A percentile compares a stretch with the other conserved stretches of the same genome.
Evolutionary conservation across 2,797 vertebrate species (phyloP).

Genomic region (Loris lydekkerianus): DNA sequence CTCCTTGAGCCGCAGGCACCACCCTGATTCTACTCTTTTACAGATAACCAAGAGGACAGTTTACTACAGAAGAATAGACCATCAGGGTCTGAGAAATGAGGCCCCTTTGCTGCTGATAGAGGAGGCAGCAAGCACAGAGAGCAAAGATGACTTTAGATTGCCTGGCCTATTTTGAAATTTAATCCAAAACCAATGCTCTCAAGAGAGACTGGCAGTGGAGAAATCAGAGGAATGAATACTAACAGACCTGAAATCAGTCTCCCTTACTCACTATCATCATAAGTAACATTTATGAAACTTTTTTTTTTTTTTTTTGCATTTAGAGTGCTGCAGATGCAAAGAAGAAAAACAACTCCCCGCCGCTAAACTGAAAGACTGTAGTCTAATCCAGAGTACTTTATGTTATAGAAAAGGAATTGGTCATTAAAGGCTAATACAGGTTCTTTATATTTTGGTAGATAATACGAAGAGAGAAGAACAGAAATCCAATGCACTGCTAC

Average conservation of each 20-base stretch:
- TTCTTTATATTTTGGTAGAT: background rate
- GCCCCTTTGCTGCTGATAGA: background rate
- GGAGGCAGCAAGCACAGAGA: background rate
- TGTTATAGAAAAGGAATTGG: constrained; percentile 32
- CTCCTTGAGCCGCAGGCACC: no score
- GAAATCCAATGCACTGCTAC: constrained; percentile 3
- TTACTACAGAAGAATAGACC: background rate
- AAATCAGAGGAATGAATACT: background rate
- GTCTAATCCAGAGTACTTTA: background rate
- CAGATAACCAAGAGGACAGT: background rate
- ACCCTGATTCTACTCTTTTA: background rate
- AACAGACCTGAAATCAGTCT: background rate
- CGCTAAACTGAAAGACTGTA: constrained; percentile 44
- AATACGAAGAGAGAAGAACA: constrained; percentile 20
- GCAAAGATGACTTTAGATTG: background rate
- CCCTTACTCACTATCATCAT: background rate
- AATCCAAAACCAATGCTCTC: background rate
- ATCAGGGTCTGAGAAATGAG: background rate
- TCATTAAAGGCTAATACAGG: background rate
- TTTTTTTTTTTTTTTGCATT: background rate
- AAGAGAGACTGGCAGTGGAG: background rate
- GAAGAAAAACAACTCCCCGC: background rate
- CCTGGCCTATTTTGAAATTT: constrained; percentile 9
- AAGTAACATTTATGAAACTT: background rate
- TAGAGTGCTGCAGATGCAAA: background rate